Base-by-base conservation (phyloP, 92 coral and sea anemone species). In the Phenganax subtilis region DNA sequence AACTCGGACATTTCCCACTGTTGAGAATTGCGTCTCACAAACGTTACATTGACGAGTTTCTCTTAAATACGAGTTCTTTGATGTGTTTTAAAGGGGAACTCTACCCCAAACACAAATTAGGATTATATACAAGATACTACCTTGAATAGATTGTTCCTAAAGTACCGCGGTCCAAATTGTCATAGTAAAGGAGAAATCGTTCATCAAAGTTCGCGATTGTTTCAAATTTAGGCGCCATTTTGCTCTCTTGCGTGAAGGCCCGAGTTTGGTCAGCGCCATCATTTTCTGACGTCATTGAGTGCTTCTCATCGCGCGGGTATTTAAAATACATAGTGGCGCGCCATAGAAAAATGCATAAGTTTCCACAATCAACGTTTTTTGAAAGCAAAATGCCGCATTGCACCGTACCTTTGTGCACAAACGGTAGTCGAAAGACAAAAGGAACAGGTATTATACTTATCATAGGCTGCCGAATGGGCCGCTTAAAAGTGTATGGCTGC, bases 301-400 rank as follows among this genome's bases (percentile, higher is more conserved):
- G 14, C 72, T 66, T 66, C 72, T 59, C 17, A 16, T 59, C 17
- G 12, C 12, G 74, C 74, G 74, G 74, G 51, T n/a, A 68, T 28
- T 68, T 68, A 68, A 68, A 68, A n/a, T n/a, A n/a, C n/a, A 68
- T 68, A 68, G 74, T 44, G 74, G 54, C 28, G 74, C 74, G 28
- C 74, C 29, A 9, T 28, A 68, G 6, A n/a, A n/a, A 68, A 12
- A 59, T 12, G 6, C 17, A 4, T 3, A 7, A 59, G 17, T 59
- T 59, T 59, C 12, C 65, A 59, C 6, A 59, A 7, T 59, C 17
- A 7, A 59, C 12, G 12, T 3, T 59, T 59, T 8, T 3, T 68
- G 25, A 68, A 6, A 44, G 8, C n/a, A 68, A 68, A 68, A 68
- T 68, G 74, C 51, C 25, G 74, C 74, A 68, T 68, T 68, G 74